Evolutionary conservation across 2,888 invertebrate species (phyloP), one percentile per base, ranked within the genome.

Genomic region (Folsomia manolachei): DNA sequence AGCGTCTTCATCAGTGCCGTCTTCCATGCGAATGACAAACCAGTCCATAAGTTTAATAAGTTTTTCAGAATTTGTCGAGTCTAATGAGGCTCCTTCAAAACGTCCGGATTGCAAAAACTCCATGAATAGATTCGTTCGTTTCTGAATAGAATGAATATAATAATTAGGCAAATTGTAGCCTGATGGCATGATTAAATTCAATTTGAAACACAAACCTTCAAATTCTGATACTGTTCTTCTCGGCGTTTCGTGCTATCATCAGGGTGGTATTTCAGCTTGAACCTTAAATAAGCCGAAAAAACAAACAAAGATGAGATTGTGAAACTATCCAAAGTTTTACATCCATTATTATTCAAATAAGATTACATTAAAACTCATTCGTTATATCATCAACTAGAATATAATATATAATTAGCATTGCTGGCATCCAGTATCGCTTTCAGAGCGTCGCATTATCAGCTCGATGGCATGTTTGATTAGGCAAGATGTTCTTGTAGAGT

Each of bases 191-290:
- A n/a, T 23, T n/a, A 63, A 56, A 60, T 78, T 82, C 86, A n/a
- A n/a, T n/a, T n/a, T n/a, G n/a, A 39, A 39, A 14, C 4, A 39
- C 39, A 9, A 39, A 94, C 94, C 89, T 91, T 91, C 60, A 95
- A 86, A 71, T 93, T 91, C 71, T 87, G 85, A 71, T 90, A 86
- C 82, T 95, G 93, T 82, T 97, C 96, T 21, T 93, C 92, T 84
- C 92, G 94, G 71, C 94, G 87, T 84, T 92, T 95, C 39, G 92
- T 88, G 69, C 94, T 94, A 83, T 98, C 97, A 84, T 96, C 95
- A 1, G 99, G 99, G 84, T 99, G 98, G 83, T 98, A 99, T 87
- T 98, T 98, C 81, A 93, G 90, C 86, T 97, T 96, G 88, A 99
- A 99, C 98, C 99, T 99, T 86, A 72, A 83, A 82, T n/a, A n/a